Conservation (phyloP, 2,888 invertebrate genomes). For the Ashinkailepas kermadecensis region DNA sequence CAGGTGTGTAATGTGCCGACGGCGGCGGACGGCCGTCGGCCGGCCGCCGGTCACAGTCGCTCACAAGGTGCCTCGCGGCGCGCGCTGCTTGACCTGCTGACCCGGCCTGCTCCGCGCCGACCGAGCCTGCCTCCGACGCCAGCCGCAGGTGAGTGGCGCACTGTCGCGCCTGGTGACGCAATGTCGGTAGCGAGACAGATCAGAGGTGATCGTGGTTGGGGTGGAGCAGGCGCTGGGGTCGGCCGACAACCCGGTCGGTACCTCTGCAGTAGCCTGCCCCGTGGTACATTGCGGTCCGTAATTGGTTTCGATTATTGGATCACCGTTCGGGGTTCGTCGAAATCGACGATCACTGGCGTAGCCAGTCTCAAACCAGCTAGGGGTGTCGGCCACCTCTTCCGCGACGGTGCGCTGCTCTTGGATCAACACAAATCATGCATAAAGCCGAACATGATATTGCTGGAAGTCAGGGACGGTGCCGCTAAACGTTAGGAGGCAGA, state of each 20-base stretch:
- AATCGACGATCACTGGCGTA: no score
- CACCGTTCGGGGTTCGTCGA: not conserved
- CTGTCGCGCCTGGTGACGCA: not conserved
- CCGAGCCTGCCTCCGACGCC: not conserved
- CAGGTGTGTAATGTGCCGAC: not conserved
- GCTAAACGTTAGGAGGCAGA: no score
- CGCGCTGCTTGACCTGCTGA: not conserved
- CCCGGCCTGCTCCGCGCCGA: not conserved
- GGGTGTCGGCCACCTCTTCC: no score
- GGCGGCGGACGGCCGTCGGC: not conserved
- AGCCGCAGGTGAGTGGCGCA: not conserved
- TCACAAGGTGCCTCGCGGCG: not conserved
- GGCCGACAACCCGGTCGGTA: no score
- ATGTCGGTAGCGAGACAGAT: not conserved
- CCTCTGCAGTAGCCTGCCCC: not conserved
- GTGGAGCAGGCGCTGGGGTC: no score
- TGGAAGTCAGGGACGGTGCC: no score
- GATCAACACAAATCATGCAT: no score
- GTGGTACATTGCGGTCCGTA: not conserved
- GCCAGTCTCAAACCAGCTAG: no score
- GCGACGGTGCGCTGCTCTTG: no score
- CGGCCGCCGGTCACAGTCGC: slow-evolving; percentile 7
- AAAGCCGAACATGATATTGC: no score
- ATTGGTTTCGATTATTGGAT: not conserved
- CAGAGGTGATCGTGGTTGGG: no score